These are phyloP conservation scores for Orchestes rusci DNA, from an alignment of 2,888 invertebrate species.

Conservation along the genomic window DNA sequence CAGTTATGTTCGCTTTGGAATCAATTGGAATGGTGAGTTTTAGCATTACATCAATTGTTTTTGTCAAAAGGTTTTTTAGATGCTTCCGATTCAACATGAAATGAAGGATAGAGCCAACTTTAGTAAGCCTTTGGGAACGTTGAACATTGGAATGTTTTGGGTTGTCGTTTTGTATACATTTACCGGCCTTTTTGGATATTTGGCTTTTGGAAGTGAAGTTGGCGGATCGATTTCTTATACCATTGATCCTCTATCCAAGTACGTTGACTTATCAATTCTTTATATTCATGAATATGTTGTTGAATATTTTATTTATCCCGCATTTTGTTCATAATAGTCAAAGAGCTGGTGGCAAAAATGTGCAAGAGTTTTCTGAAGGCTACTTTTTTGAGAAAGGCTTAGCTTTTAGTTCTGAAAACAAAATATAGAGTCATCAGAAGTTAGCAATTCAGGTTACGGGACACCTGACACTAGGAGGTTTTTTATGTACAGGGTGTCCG, in stretches of 20 bases:
- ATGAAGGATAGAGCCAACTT: conserved; percentile 85
- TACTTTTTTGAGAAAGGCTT: too few species aligned
- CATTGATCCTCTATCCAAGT: conserved; percentile 53
- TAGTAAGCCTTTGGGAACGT: conserved; percentile 71
- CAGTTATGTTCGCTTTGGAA: conserved; percentile 83
- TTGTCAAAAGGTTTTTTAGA: conserved; percentile 46
- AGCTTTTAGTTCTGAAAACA: too few species aligned
- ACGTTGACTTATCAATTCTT: too few species aligned
- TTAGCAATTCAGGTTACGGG: too few species aligned
- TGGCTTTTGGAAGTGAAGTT: conserved; percentile 68
- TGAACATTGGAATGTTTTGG: conserved; percentile 76
- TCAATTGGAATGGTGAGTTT: conserved; percentile 67
- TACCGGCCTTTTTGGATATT: conserved; percentile 86
- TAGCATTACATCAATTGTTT: background rate
- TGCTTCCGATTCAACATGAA: conserved; percentile 88
- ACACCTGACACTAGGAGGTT: too few species aligned
- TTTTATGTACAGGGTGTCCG: too few species aligned
- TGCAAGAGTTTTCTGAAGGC: too few species aligned
- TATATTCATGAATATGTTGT: too few species aligned
- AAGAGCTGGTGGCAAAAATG: too few species aligned
- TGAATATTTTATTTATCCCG: too few species aligned
- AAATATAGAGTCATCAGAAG: too few species aligned
- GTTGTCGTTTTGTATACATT: conserved; percentile 80
- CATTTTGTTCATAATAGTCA: too few species aligned
- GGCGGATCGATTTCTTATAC: conserved; percentile 83